Evolutionary conservation across 2,113 vertebrate species (phyloP), one percentile per base, ranked within the genome.

Genomic region (Hiodon alosoides): DNA sequence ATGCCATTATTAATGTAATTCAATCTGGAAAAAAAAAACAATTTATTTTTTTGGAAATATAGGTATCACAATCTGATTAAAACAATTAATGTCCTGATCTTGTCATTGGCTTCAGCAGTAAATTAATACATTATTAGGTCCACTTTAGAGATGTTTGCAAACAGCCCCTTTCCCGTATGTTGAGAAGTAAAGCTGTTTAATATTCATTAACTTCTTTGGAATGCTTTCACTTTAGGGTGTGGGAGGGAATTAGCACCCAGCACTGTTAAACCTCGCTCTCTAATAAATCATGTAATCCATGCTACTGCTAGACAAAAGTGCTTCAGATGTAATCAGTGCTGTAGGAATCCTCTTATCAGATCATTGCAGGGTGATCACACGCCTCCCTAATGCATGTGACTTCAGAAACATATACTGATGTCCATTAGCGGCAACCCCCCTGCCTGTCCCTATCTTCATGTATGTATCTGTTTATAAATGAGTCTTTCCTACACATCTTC

Each of bases 251-350:
- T 83, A 82, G 81, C 85, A 83, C 79, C 81, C 81, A 66, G 71
- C 78, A 69, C 71, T 59, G 75, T 81, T 81, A 83, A 76, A 69
- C 73, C 74, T 67, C 70, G 77, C 82, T 79, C 65, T 65, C 86
- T 82, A 83, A 88, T 87, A 91, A 90, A 90, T 90, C 87, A 88
- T 86, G 86, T 88, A 86, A 90, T 89, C 80, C 85, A 80, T 85
- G 85, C 86, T 83, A 87, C 86, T 86, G 87, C 84, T 86, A 86
- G 86, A 87, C 87, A 89, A 90, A 90, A 86, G 87, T 83, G 78
- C 79, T 83, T 79, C 83, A 87, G 87, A 90, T 87, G 82, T 87
- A 87, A 89, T 91, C 89, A 85, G 82, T 74, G 80, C 81, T 81
- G 76, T 80, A 83, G 85, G 85, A 80, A 84, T 84, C 82, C 82